Conservation (phyloP, 2,797 vertebrate genomes). For the Moxostoma hubbsi region DNA sequence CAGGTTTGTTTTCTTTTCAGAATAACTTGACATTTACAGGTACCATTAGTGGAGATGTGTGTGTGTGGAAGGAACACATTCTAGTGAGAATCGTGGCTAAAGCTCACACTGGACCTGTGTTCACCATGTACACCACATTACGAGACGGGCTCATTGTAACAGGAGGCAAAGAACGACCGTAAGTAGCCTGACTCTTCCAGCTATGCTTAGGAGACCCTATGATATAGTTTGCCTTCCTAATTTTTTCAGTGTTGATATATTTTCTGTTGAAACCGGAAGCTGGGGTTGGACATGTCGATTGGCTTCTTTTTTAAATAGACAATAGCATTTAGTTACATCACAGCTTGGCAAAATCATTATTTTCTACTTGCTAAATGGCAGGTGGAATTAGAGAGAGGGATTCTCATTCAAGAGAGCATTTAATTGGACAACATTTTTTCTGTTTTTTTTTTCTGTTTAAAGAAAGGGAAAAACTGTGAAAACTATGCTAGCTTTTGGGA, state of each 20-base stretch:
- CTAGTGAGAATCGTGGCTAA: slow-evolving; percentile 95
- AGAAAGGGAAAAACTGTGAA: too few relatives aligned
- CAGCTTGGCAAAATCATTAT: neutral
- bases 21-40: slow-evolving; percentile 99
- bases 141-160: slow-evolving; percentile 96
- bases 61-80: slow-evolving; percentile 97
- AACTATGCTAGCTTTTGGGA: too few relatives aligned
- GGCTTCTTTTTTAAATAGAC: neutral
- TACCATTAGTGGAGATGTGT: slow-evolving; percentile 99
- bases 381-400: neutral
- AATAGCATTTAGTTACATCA: neutral
- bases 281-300: too few relatives aligned
- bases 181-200: slow-evolving; percentile 69
- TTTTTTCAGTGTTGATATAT: too few relatives aligned
- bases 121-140: slow-evolving; percentile 97
- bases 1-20: slow-evolving; percentile 92
- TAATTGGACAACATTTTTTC: too few relatives aligned
- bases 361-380: neutral
- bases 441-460: too few relatives aligned
- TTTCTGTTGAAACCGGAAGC: too few relatives aligned
- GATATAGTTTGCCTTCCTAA: neutral
- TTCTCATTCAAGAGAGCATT: too few relatives aligned
- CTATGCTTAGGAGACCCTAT: neutral
- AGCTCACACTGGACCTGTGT: slow-evolving; percentile 97
- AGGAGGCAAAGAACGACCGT: slow-evolving; percentile 98